Evolutionary conservation across 2,797 vertebrate species (phyloP).

Genomic region (Propithecus deckenii): DNA sequence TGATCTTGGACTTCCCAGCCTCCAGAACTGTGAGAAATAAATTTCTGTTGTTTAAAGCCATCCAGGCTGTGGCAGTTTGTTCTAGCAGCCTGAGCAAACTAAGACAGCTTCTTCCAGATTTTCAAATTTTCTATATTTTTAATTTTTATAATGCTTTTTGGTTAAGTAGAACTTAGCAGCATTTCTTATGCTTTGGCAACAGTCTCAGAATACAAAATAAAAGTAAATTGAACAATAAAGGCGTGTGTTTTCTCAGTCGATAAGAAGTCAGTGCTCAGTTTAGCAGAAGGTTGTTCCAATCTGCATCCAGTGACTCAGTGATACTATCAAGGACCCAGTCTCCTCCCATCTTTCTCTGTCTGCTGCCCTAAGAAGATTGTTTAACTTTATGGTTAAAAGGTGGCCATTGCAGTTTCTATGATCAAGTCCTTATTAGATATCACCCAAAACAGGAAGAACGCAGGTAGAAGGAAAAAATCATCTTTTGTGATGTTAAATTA

Average conservation of each 20-base stretch:
- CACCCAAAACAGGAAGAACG: not conserved
- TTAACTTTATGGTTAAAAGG: not conserved
- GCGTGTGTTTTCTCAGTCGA: not conserved
- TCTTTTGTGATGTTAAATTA: not conserved
- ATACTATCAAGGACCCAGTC: not conserved
- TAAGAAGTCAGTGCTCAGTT: not conserved
- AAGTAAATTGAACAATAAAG: not conserved
- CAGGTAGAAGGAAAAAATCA: not conserved
- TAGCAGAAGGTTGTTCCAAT: not conserved
- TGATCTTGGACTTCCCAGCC: not conserved
- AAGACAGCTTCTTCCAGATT: not conserved
- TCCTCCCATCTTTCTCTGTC: not conserved
- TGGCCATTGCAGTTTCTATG: not conserved
- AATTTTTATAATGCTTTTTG: not conserved
- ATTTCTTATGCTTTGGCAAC: not conserved
- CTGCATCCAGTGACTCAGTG: not conserved
- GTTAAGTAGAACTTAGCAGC: not conserved
- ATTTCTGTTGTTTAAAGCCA: not conserved
- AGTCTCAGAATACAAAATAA: not conserved
- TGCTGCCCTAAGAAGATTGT: not conserved
- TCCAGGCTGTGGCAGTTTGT: not conserved
- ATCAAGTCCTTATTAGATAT: not conserved
- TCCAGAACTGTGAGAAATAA: not conserved
- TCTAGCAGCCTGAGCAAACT: not conserved
- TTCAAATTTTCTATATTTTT: not conserved